Percentiles rank a stretch among this genome's conserved stretches.
phyloP scores from a whole-genome alignment of 2,113 vertebrate species.

The Phrynocephalus versicolor region DNA sequence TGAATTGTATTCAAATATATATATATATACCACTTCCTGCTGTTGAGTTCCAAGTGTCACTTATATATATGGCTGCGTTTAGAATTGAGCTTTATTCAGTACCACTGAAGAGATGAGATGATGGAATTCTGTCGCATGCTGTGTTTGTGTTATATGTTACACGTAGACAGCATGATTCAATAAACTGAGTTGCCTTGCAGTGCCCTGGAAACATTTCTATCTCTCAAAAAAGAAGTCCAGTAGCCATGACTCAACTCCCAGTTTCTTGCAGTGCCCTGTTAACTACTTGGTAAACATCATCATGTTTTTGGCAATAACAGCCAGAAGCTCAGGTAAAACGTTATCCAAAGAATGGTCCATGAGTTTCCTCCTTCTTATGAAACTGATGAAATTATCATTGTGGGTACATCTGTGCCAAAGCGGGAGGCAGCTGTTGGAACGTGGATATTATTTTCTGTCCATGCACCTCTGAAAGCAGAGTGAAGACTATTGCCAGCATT shows the following conservation, averaged over 20 bases:
- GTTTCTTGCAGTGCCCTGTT: not conserved
- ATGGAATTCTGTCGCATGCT: not conserved
- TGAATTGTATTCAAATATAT: not conserved
- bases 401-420: not conserved
- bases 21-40: not conserved
- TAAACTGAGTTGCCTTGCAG: not conserved
- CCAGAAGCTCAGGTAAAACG: not conserved
- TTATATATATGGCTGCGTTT: not conserved
- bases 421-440: not conserved
- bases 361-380: not conserved
- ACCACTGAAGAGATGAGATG: not conserved
- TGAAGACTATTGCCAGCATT: not conserved
- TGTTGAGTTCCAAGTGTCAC: not conserved
- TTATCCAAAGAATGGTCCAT: not conserved
- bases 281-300: not conserved
- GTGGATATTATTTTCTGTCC: not conserved
- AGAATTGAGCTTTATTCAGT: not conserved
- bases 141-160: not conserved
- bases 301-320: not conserved
- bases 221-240: too few species aligned
- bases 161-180: not conserved
- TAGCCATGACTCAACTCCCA: too few species aligned
- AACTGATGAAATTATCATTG: too few species aligned
- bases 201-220: too few species aligned
- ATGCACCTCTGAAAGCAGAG: too few species aligned